Conservation (phyloP, 2,797 vertebrate species). For the Parambassis ranga region DNA sequence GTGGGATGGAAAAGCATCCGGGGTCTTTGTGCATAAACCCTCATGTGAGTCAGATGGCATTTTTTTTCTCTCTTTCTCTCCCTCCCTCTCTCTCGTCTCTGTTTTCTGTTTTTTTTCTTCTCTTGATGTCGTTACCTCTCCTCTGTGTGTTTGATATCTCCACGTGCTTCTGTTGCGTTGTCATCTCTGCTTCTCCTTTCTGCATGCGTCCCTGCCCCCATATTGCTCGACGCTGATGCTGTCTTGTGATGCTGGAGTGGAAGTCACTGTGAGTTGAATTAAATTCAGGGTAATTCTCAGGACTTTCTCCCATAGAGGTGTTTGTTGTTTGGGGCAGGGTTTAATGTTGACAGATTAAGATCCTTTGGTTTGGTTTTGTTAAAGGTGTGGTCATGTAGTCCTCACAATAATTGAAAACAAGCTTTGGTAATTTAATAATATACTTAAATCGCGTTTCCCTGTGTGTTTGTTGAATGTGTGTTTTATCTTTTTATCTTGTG, state of each 20-base stretch:
- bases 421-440: too few species aligned
- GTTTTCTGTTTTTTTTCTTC: neutral
- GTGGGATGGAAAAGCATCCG: conserved; percentile 60
- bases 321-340: neutral
- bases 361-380: too few species aligned
- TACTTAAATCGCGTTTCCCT: too few species aligned
- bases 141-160: neutral
- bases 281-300: conserved; percentile 4
- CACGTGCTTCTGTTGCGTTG: conserved; percentile 14
- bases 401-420: too few species aligned
- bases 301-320: neutral
- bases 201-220: conserved; percentile 54
- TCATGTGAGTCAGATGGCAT: conserved; percentile 70
- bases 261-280: conserved; percentile 22
- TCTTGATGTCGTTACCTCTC: neutral
- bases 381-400: too few species aligned
- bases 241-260: conserved; percentile 71
- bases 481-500: too few species aligned
- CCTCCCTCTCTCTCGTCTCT: neutral
- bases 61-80: neutral
- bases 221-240: conserved; percentile 49
- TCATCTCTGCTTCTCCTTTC: conserved; percentile 32
- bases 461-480: too few species aligned
- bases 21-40: conserved; percentile 58
- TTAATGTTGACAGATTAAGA: too few species aligned